phyloP scores from a whole-genome alignment of 2,113 vertebrate species.

The Sturnus vulgaris region DNA sequence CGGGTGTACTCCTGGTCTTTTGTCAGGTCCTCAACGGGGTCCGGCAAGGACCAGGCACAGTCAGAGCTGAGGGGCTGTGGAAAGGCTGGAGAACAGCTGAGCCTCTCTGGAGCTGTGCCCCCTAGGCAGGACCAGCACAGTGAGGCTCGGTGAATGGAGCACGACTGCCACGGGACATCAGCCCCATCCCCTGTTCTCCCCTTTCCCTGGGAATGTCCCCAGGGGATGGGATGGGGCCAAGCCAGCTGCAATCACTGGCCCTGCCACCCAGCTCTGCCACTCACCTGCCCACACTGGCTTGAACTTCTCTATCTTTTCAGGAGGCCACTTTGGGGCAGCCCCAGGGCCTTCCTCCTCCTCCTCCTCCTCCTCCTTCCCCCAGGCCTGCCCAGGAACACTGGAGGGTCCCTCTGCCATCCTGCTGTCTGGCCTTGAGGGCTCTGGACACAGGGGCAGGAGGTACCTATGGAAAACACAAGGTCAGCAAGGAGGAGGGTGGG shows the following conservation, averaged over 20 bases:
- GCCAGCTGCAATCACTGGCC: fast-evolving
- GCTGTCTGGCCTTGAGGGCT: background rate
- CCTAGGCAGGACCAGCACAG: background rate
- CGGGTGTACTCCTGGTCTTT: no score
- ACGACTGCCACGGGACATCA: fast-evolving
- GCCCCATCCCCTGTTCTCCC: no score
- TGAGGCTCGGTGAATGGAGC: background rate
- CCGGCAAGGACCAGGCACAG: background rate
- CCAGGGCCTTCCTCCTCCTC: background rate
- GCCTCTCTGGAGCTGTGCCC: no score
- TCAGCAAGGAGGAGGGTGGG: background rate
- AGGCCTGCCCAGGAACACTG: background rate
- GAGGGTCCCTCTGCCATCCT: no score
- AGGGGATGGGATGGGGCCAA: background rate
- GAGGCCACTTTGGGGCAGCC: background rate
- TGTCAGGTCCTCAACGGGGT: background rate
- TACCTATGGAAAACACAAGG: background rate
- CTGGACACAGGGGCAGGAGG: background rate
- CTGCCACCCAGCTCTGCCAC: background rate
- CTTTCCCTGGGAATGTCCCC: no score
- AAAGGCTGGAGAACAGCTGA: no score
- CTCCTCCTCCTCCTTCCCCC: background rate
- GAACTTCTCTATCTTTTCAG: background rate
- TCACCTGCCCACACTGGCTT: background rate
- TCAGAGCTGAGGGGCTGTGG: no score